Evolutionary conservation across 2,888 invertebrate species (phyloP), one percentile per base, ranked within the genome.

Genomic region (Neoascia interrupta): DNA sequence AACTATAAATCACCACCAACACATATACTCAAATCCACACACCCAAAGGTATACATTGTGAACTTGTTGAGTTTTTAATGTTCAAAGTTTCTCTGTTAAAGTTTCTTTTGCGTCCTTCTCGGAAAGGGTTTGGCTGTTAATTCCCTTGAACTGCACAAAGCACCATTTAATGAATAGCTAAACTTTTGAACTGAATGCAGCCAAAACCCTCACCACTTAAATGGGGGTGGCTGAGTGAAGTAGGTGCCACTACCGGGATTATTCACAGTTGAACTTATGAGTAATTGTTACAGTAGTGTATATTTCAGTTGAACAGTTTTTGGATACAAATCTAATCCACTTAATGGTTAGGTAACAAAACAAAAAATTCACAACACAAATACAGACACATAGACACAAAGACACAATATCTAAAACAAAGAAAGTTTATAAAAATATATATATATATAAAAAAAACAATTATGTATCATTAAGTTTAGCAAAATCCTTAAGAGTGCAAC

Each of bases 31-130:
- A 43, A 16, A 43, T 15, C 28, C 18, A 41, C 66, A n/a, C 49
- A 6, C 26, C 13, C 23, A 26, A 21, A 15, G 6, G 37, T 31
- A 31, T 54, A 41, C 51, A 47, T 43, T 54, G 58, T 66, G 41
- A 54, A 79, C 76, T 79, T 79, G 76, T 79, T 79, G 76, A 79
- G 76, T 72, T 66, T 79, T 72, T 79, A 66, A 79, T 72, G 76
- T 72, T 66, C 72, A 66, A 79, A 76, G 72, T 76, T 76, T 70
- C 36, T 47, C 23, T 43, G 76, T 70, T 53, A 64, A n/a, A 79
- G 61, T 53, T 76, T 37, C 39, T 70, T 39, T 51, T 34, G 37
- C 16, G 6, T 68, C 34, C 31, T 26, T 21, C 5, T 11, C 18
- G 21, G 11, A 10, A 26, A 37, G 23, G 34, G 54, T 54, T 34